These are phyloP conservation scores for Mamestra brassicae DNA, from an alignment of 2,888 invertebrate genomes.

Conservation along the genomic window DNA sequence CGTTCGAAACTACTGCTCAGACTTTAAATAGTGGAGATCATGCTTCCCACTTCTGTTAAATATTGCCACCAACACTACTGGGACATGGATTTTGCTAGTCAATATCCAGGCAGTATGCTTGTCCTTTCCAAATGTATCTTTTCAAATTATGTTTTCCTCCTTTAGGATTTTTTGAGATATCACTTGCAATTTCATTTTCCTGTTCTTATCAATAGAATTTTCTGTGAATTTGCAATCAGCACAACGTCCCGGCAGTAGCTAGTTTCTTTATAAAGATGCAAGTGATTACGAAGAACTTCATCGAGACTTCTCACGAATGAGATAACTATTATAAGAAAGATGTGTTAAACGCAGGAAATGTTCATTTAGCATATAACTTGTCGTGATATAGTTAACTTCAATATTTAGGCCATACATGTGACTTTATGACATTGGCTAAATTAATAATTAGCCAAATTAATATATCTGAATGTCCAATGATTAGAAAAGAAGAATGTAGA, in stretches of 20 bases:
- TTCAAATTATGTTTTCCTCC: neutral
- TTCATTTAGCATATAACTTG: slow-evolving; percentile 49
- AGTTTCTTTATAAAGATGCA: slow-evolving; percentile 34
- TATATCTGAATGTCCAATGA: neutral
- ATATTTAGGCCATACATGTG: slow-evolving; percentile 28
- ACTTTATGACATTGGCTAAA: slow-evolving; percentile 6
- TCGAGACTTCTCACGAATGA: slow-evolving; percentile 44
- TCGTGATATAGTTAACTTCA: slow-evolving; percentile 23
- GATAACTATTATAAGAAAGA: slow-evolving; percentile 46
- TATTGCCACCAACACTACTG: neutral
- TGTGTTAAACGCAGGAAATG: slow-evolving; percentile 54
- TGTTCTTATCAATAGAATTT: slow-evolving; percentile 12
- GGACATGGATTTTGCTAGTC: neutral
- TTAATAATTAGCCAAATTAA: neutral
- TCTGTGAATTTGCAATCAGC: slow-evolving; percentile 26
- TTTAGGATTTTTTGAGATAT: neutral
- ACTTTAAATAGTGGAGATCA: slow-evolving; percentile 18
- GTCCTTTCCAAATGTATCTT: neutral
- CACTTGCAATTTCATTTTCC: slow-evolving; percentile 4
- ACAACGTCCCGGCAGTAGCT: slow-evolving; percentile 11
- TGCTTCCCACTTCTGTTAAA: slow-evolving; percentile 17
- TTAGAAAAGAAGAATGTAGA: neutral
- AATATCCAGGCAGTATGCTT: neutral
- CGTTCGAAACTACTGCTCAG: slow-evolving; percentile 11
- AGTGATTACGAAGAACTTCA: slow-evolving; percentile 40